Evolutionary conservation across 2,888 invertebrate genomes (phyloP).

Genomic region (Protodeltote pygarga): DNA sequence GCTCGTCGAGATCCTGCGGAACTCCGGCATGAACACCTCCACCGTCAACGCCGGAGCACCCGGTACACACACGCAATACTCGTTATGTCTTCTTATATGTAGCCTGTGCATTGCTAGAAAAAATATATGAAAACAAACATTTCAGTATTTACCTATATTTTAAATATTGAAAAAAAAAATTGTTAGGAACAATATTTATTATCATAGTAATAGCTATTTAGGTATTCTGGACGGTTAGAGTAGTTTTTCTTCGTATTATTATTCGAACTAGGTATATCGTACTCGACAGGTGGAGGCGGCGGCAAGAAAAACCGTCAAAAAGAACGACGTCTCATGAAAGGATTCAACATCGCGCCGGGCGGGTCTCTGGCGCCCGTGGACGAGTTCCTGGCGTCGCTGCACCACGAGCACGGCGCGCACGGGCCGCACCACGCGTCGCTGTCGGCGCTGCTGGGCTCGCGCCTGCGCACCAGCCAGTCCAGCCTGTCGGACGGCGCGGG

Average conservation of each 20-base stretch:
- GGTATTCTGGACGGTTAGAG: too few relatives aligned
- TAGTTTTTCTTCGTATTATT: too few relatives aligned
- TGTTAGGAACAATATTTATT: too few relatives aligned
- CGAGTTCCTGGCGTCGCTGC: conserved; percentile 92
- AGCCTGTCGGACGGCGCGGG: conserved; percentile 73
- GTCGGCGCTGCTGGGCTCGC: conserved; percentile 90
- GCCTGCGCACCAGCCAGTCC: conserved; percentile 77
- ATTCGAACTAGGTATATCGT: too few relatives aligned
- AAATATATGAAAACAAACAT: too few relatives aligned
- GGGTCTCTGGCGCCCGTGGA: conserved; percentile 91
- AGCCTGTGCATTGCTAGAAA: too few relatives aligned
- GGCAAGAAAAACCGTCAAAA: conserved; percentile 98
- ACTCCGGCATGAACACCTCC: conserved; percentile 97
- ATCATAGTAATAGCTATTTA: too few relatives aligned
- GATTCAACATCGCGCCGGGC: conserved; percentile 94
- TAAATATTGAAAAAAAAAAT: too few relatives aligned
- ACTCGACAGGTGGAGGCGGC: conserved; percentile 89
- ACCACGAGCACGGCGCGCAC: conserved; percentile 85
- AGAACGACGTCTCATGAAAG: conserved; percentile 97
- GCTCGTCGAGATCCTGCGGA: conserved; percentile 97
- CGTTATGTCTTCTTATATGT: too few relatives aligned
- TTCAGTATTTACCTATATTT: too few relatives aligned
- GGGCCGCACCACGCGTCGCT: conserved; percentile 82
- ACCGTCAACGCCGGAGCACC: conserved; percentile 93
- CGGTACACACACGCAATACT: conserved; percentile 71